Percentiles rank a stretch among this genome's conserved stretches.
phyloP scores from a whole-genome alignment of 2,888 invertebrate genomes.

The Trachelus tabidus region DNA sequence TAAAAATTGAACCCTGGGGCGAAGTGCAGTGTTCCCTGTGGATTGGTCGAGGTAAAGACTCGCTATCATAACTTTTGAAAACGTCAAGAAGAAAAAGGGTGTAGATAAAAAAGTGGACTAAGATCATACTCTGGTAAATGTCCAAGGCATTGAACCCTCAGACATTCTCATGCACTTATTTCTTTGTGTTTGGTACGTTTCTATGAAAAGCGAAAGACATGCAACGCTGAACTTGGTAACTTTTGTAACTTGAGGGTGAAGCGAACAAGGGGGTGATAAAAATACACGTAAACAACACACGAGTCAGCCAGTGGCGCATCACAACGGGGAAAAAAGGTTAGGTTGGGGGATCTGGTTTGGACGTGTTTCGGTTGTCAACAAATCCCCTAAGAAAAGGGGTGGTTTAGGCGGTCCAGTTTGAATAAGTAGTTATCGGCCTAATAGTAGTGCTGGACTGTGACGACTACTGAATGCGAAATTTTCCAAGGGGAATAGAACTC shows the following conservation, averaged over 20 bases:
- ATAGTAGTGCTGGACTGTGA: conserved; percentile 57
- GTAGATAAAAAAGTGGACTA: background rate
- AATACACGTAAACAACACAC: conserved; percentile 41
- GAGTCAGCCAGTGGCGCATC: conserved; percentile 6
- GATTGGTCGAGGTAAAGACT: background rate
- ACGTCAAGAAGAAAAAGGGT: background rate
- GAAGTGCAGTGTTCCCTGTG: background rate
- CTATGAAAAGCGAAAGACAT: background rate
- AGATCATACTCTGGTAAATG: background rate
- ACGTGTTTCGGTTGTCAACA: conserved; percentile 59
- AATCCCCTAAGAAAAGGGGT: conserved; percentile 31
- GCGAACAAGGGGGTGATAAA: conserved; percentile 30
- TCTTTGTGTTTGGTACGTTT: background rate
- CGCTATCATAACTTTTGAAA: background rate
- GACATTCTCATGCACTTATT: background rate
- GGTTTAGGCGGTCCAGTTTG: conserved; percentile 56
- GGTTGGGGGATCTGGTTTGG: conserved; percentile 28
- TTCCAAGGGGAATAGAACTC: conserved; percentile 21
- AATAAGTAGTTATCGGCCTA: conserved; percentile 62
- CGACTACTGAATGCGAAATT: conserved; percentile 57
- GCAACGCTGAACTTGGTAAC: background rate
- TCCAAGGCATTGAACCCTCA: background rate
- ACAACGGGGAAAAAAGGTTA: conserved; percentile 5
- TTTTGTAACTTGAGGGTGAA: background rate
- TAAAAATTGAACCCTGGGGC: background rate